A percentile compares a stretch with the other conserved stretches of the same genome.
Conservation (phyloP, 1,140 invertebrate species). For the Acyrthosiphon pisum region DNA sequence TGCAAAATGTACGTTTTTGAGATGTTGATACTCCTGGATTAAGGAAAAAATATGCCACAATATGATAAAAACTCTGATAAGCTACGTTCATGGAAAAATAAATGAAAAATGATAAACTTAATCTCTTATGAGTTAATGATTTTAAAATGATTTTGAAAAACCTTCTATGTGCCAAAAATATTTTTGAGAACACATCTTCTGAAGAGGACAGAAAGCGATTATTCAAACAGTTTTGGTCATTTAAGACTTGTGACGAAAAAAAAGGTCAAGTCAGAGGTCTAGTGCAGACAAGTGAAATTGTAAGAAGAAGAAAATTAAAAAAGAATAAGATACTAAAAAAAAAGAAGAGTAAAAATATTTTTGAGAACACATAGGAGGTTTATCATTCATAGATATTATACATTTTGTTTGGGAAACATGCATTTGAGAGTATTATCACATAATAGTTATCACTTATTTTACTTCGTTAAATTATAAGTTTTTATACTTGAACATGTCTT, state of each 20-base stretch:
- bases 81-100: background rate
- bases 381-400: background rate
- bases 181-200: conserved; percentile 18
- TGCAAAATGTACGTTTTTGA: too few species aligned
- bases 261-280: background rate
- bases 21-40: too few species aligned
- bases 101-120: conserved; percentile 2
- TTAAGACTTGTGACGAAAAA: conserved; percentile 12
- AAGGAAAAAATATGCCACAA: too few species aligned
- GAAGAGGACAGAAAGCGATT: background rate
- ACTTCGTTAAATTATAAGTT: too few species aligned
- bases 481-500: too few species aligned
- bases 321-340: background rate
- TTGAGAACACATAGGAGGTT: background rate
- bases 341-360: background rate
- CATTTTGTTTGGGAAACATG: too few species aligned
- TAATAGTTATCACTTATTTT: too few species aligned
- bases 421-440: too few species aligned
- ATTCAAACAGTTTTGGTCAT: background rate
- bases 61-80: background rate
- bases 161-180: background rate
- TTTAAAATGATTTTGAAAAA: background rate
- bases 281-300: background rate
- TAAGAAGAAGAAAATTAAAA: conserved; percentile 17
- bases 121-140: background rate